Conservation (phyloP, 1,140 invertebrate species). For the Euborellia annulipes region DNA sequence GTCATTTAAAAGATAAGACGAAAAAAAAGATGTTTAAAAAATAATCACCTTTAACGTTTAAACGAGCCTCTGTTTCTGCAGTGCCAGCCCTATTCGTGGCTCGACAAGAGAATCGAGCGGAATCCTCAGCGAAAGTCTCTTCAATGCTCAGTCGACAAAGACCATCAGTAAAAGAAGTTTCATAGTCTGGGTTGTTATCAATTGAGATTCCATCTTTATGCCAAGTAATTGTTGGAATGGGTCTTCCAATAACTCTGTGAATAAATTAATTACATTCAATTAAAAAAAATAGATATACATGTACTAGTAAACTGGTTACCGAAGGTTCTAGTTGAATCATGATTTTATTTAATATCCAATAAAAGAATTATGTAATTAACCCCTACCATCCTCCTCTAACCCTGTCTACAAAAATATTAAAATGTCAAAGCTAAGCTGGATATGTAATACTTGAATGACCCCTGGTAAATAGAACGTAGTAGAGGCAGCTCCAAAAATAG, state of each 20-base stretch:
- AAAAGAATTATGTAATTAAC: too few species aligned
- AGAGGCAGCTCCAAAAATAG: too few species aligned
- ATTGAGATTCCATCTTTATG: conserved; percentile 54
- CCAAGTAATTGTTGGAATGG: conserved; percentile 45
- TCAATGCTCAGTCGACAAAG: conserved; percentile 52
- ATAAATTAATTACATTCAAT: conserved; percentile 16
- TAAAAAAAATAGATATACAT: too few species aligned
- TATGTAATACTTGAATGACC: too few species aligned
- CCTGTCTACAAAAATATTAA: too few species aligned
- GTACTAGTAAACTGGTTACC: too few species aligned
- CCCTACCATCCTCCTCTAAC: not conserved
- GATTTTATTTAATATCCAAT: too few species aligned
- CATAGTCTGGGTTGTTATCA: conserved; percentile 48
- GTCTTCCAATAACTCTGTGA: conserved; percentile 34
- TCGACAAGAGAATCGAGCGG: conserved; percentile 56
- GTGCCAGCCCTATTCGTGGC: conserved; percentile 51
- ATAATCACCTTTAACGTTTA: conserved; percentile 62
- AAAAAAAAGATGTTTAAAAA: too few species aligned
- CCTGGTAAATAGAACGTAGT: too few species aligned
- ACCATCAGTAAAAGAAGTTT: conserved; percentile 35
- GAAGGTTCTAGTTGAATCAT: too few species aligned
- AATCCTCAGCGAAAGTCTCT: conserved; percentile 69
- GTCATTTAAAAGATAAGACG: too few species aligned
- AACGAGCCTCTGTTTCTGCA: conserved; percentile 50
- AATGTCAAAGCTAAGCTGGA: too few species aligned